Base-by-base conservation (phyloP, 1,140 invertebrate species). In the Platyura marginata region DNA sequence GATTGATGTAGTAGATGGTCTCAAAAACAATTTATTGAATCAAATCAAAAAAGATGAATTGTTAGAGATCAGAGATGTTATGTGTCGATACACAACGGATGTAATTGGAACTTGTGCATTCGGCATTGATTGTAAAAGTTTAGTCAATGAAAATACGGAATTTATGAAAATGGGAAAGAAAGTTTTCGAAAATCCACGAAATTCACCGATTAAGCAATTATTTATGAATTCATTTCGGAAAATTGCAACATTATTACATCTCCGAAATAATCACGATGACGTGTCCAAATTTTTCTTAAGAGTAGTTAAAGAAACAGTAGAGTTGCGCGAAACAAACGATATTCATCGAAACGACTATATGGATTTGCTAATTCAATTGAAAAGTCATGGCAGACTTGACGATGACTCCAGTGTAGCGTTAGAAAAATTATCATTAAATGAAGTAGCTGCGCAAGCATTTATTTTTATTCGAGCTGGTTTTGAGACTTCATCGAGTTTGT, bases 41-140 rank as follows among this genome's bases (percentile, higher is more conserved):
- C 20, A 39, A 2, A 21, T 29, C 2, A 32, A 32, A 13, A 22
- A 44, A 8, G 38, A 45, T 15, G 29, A 46, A 2, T 3, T 41
- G 1, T 16, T 50, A 23, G 56, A 59, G n/a, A 48, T 51, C 6
- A 46, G 54, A 1, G 55, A 61, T 5, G 15, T 65, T 4, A 50
- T 63, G 43, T 51, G 57, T 1, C 57, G 60, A 16, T 67, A 57
- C 32, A 62, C 59, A 1, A 59, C 56, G 2, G 63, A 67, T 42
- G 47, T 55, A 2, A 60, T 60, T 21, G 55, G 54, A 2, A 49
- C 42, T 0, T 51, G 51, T 34, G 65, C 59, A 3, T 69, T 68
- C 40, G 68, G 67, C 0, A 51, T 67, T 3, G 60, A 69, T n/a
- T 57, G 62, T 36, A 61, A 68, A 37, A 55, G 58, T 21, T 52